These are phyloP conservation scores for Petrocephalus zakoni DNA, from an alignment of 2,113 vertebrate species.

Conservation along the genomic window DNA sequence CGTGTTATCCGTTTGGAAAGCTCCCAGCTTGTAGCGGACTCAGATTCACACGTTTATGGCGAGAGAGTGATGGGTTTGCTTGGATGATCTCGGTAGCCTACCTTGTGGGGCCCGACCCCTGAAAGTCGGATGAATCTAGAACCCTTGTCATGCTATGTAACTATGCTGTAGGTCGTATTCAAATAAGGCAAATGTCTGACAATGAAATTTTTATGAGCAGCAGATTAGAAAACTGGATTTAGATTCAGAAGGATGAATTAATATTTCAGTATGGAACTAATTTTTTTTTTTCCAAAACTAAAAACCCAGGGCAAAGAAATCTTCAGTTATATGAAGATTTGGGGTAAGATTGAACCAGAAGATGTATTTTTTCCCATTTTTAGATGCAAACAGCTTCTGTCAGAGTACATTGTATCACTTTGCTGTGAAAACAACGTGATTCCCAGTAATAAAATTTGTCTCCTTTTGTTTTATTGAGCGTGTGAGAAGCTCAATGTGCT, in stretches of 20 bases:
- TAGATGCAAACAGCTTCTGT: constrained; percentile 39
- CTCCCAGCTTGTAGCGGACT: no score
- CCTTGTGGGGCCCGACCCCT: background rate
- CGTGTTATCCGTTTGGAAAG: background rate
- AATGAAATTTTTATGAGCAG: constrained; percentile 49
- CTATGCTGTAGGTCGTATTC: constrained; percentile 27
- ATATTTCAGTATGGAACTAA: constrained; percentile 48
- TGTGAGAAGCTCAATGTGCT: background rate
- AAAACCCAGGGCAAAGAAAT: constrained; percentile 33
- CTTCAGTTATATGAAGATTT: constrained; percentile 11
- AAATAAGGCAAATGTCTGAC: constrained; percentile 41
- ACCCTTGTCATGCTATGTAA: constrained; percentile 20
- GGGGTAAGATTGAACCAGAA: background rate
- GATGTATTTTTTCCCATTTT: constrained; percentile 42
- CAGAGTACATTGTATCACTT: constrained; percentile 33
- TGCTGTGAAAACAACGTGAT: background rate
- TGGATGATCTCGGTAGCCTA: background rate
- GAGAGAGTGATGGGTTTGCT: background rate
- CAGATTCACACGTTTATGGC: background rate
- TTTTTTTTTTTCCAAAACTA: constrained; percentile 39
- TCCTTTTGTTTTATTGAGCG: background rate
- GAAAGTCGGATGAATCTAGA: background rate
- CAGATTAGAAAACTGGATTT: constrained; percentile 52
- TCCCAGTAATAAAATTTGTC: constrained; percentile 19
- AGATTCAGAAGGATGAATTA: constrained; percentile 47